These are phyloP conservation scores for Drosophila carrolli DNA, from an alignment of 1,140 invertebrate genomes.

Conservation along the genomic window DNA sequence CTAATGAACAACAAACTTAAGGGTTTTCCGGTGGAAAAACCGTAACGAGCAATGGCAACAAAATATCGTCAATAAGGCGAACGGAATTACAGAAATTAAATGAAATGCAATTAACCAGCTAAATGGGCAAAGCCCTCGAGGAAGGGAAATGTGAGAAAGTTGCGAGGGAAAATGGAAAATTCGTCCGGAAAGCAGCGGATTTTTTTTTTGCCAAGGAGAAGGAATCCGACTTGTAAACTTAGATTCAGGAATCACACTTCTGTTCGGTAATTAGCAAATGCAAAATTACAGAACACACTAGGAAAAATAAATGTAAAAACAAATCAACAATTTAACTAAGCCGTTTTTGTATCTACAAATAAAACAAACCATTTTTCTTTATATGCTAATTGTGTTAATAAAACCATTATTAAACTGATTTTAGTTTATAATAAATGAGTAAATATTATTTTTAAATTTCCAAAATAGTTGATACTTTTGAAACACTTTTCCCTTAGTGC, in stretches of 20 bases:
- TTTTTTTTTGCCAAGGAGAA: neutral
- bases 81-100: slow-evolving; percentile 58
- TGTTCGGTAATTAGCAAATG: slow-evolving; percentile 2
- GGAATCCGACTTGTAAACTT: slow-evolving; percentile 23
- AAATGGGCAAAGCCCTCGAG: slow-evolving; percentile 42
- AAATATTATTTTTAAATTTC: no score
- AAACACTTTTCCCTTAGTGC: neutral
- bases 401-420: no score
- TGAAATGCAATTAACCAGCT: slow-evolving; percentile 76
- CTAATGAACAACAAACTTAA: slow-evolving; percentile 78
- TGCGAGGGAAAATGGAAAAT: slow-evolving; percentile 1
- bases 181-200: neutral
- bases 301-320: neutral
- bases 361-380: no score
- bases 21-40: slow-evolving; percentile 1
- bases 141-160: slow-evolving; percentile 17
- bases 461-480: neutral
- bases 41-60: slow-evolving; percentile 37
- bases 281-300: neutral
- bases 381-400: no score
- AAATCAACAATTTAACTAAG: no score
- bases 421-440: no score
- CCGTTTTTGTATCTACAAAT: no score
- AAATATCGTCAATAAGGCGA: slow-evolving; percentile 54
- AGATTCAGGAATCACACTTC: slow-evolving; percentile 5